Base-by-base conservation (phyloP, 2,888 invertebrate species). In the Sesamia inferens region DNA sequence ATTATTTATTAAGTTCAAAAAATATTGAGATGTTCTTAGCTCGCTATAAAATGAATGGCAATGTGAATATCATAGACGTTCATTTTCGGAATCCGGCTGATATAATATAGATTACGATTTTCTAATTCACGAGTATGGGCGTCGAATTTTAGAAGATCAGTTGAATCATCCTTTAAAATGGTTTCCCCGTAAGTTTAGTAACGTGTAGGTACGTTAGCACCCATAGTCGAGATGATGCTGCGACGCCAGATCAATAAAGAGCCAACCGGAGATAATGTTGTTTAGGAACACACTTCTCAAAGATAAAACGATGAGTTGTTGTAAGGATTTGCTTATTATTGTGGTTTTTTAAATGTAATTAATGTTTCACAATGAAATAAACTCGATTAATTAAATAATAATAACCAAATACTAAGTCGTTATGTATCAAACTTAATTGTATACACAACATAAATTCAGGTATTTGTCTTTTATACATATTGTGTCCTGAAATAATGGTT, bases 191-290 rank as follows among this genome's bases (percentile, higher is more conserved):
- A 51, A 71, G 72, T 67, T 57, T 54, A 78, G 82, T 24, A 71
- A 74, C 22, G 66, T 70, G 63, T 74, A 31, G 3, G 31, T 3
- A 71, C 62, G 61, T 24, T 39, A 57, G 63, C 44, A 79, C 73
- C 77, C 74, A 72, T 78, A 75, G 74, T 64, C 68, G 88, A 86
- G 93, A 93, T 92, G 94, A 93, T 93, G 94, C 90, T 90, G 84
- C 88, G 89, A 83, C 83, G 91, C 81, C 90, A 94, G 93, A 94
- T 94, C 94, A 92, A 94, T 94, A 94, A 85, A 84, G 84, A 88
- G 88, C 84, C 80, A 82, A 83, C 79, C 83, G 85, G 89, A 91
- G 93, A 93, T 92, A 88, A 90, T 86, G 66, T 79, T 67, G 80
- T 86, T 87, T 67, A 65, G 48, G 59, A 71, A 51, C 58, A 68